Percentiles rank a stretch among this genome's conserved stretches.
phyloP scores from a whole-genome alignment of 2,113 vertebrate genomes.

The Gnathonemus echidnorhynchus region DNA sequence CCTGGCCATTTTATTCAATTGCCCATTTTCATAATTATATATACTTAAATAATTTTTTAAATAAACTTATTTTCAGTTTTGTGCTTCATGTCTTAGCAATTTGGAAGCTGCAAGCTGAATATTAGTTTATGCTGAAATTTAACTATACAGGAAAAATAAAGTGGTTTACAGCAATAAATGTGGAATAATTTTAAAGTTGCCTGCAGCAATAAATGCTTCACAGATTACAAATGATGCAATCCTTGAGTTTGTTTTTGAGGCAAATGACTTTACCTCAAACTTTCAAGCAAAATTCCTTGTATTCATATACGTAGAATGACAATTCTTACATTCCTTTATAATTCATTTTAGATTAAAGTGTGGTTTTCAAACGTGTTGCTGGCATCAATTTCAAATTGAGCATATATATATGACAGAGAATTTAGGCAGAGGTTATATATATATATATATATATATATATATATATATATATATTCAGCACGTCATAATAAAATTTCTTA shows the following conservation, averaged over 20 bases:
- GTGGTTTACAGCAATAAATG: background rate
- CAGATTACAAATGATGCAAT: background rate
- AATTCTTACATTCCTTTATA: background rate
- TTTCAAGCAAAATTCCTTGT: background rate
- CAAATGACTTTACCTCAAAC: background rate
- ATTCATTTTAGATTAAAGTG: background rate
- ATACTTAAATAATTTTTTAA: background rate
- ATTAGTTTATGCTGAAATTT: background rate
- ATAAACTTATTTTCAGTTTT: background rate
- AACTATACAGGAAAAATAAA: background rate
- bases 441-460: too few relatives aligned
- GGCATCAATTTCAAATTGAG: background rate
- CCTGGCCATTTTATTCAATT: too few relatives aligned
- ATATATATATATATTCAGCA: too few relatives aligned
- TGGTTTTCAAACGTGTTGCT: background rate
- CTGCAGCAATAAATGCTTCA: background rate
- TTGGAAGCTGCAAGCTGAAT: background rate
- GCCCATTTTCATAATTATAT: background rate
- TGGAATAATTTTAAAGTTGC: background rate
- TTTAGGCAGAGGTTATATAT: too few relatives aligned
- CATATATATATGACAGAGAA: background rate
- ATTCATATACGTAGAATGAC: background rate
- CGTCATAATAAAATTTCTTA: too few relatives aligned
- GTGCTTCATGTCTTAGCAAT: background rate
- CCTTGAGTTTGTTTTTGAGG: background rate